Conservation (phyloP, 2,888 invertebrate species). For the Hirtodrosophila cameraria region DNA sequence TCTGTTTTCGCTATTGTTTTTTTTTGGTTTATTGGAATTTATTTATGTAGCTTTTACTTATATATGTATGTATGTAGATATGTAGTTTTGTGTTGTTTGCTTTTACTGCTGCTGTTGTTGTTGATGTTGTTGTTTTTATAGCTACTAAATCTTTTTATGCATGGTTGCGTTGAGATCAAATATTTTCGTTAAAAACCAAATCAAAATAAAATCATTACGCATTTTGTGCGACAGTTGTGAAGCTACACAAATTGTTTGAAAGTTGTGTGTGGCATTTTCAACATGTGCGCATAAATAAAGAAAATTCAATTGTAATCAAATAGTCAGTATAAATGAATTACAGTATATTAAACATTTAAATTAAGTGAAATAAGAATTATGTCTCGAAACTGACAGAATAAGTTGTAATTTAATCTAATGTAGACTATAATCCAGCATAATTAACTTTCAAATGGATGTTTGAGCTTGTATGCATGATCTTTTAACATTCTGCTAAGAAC, state of each 20-base stretch:
- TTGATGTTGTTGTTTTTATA: slow-evolving; percentile 32
- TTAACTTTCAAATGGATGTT: too few relatives aligned
- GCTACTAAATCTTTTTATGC: slow-evolving; percentile 13
- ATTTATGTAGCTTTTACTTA: slow-evolving; percentile 61
- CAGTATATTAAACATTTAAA: too few relatives aligned
- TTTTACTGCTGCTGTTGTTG: slow-evolving; percentile 20
- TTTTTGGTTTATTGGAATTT: slow-evolving; percentile 56
- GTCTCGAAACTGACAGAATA: too few relatives aligned
- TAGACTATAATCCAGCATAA: too few relatives aligned
- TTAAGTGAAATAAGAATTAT: too few relatives aligned
- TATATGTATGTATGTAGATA: slow-evolving; percentile 35
- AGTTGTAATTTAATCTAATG: too few relatives aligned
- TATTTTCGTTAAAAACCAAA: slow-evolving; percentile 39
- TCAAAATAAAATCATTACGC: slow-evolving; percentile 31
- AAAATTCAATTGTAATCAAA: slow-evolving; percentile 27
- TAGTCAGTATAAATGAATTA: slow-evolving; percentile 25
- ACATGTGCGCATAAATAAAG: slow-evolving; percentile 30
- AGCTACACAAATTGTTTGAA: slow-evolving; percentile 21
- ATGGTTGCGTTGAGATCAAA: slow-evolving; percentile 52
- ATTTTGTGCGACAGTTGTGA: slow-evolving; percentile 52
- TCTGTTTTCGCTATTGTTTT: slow-evolving; percentile 35
- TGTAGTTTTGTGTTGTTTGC: slow-evolving; percentile 17
- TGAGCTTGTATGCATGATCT: slow-evolving; percentile 1
- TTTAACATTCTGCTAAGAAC: background rate
- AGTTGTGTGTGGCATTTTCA: slow-evolving; percentile 51